These are phyloP conservation scores for Drosophila setifemur DNA, from an alignment of 1,140 invertebrate species.

Conservation along the genomic window DNA sequence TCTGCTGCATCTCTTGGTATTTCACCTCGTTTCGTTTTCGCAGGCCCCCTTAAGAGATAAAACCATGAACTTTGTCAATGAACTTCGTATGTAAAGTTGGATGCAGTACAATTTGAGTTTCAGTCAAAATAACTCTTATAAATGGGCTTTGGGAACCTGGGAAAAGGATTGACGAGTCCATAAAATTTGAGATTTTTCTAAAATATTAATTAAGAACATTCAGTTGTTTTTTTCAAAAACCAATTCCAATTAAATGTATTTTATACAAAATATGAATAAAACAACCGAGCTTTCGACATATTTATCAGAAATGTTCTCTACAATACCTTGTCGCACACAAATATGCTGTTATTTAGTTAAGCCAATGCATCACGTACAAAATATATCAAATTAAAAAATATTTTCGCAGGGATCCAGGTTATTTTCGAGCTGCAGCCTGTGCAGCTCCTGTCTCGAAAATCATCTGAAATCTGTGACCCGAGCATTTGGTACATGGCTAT, in stretches of 20 bases:
- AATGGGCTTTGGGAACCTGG: slow-evolving; percentile 34
- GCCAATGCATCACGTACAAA: slow-evolving; percentile 12
- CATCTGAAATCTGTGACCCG: slow-evolving; percentile 12
- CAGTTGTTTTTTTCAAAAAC: not conserved
- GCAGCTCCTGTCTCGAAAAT: slow-evolving; percentile 1
- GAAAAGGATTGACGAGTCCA: not conserved
- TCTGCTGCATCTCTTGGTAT: slow-evolving; percentile 36
- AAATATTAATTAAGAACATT: too few relatives aligned
- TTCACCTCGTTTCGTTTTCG: slow-evolving; percentile 64
- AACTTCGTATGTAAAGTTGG: slow-evolving; percentile 52
- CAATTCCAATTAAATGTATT: too few relatives aligned
- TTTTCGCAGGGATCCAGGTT: slow-evolving; percentile 16
- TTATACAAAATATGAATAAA: too few relatives aligned
- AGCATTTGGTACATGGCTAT: slow-evolving; percentile 32
- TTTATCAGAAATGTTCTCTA: not conserved
- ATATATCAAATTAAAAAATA: slow-evolving; percentile 42
- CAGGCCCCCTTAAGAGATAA: slow-evolving; percentile 62
- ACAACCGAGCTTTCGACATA: too few relatives aligned
- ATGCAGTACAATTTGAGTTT: not conserved
- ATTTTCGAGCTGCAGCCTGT: not conserved
- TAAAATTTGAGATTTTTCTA: not conserved
- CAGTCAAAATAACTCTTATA: slow-evolving; percentile 3
- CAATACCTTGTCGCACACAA: not conserved
- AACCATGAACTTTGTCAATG: slow-evolving; percentile 71
- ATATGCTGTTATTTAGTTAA: not conserved